phyloP scores from a whole-genome alignment of 2,888 invertebrate species.

The Oxystoma pomonae region DNA sequence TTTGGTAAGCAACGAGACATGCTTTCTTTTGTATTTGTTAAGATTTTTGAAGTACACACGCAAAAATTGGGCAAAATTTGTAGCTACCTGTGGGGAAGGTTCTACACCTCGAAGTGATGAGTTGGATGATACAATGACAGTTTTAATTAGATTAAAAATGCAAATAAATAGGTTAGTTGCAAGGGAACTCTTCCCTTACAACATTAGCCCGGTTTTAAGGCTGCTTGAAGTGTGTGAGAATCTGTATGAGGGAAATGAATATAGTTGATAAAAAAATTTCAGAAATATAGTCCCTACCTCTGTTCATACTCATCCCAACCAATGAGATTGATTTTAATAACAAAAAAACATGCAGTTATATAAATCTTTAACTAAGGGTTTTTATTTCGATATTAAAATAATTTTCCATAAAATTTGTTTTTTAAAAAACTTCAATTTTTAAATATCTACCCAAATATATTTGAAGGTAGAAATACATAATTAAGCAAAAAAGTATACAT shows the following conservation, averaged over 20 bases:
- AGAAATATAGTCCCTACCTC: too few species aligned
- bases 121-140: constrained; percentile 79
- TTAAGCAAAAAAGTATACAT: too few species aligned
- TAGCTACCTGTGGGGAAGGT: constrained; percentile 66
- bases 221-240: constrained; percentile 80
- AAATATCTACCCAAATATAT: too few species aligned
- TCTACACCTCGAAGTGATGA: constrained; percentile 49
- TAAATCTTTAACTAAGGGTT: too few species aligned
- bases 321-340: too few species aligned
- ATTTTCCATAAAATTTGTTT: too few species aligned
- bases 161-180: constrained; percentile 81
- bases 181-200: constrained; percentile 81
- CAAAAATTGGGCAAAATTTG: constrained; percentile 79
- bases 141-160: constrained; percentile 71
- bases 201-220: constrained; percentile 82
- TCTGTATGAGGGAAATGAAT: constrained; percentile 79
- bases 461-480: too few species aligned
- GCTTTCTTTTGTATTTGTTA: constrained; percentile 79
- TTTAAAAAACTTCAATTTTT: too few species aligned
- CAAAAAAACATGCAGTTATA: too few species aligned
- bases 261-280: constrained; percentile 65
- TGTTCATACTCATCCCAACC: too few species aligned
- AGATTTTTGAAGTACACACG: constrained; percentile 80
- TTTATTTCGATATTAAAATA: too few species aligned
- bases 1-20: constrained; percentile 86